Percentiles rank a stretch among this genome's conserved stretches.
Conservation (phyloP, 2,113 vertebrate genomes). For the Corythaeola cristata region DNA sequence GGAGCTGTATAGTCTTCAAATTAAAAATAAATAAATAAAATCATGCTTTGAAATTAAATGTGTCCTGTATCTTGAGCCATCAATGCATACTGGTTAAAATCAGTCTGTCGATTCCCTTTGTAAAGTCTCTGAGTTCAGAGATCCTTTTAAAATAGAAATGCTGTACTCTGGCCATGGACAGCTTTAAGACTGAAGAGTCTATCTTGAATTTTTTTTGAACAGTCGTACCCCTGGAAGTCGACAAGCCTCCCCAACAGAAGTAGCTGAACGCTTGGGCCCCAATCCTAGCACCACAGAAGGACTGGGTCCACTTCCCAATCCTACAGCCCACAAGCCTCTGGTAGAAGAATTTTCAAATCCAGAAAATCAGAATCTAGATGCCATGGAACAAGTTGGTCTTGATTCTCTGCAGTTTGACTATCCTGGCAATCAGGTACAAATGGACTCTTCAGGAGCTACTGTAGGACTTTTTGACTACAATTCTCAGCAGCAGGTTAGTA, state of each 20-base stretch:
- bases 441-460: constrained; percentile 93
- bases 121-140: background rate
- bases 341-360: constrained; percentile 92
- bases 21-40: background rate
- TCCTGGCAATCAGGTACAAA: constrained; percentile 93
- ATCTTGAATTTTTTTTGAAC: constrained; percentile 23
- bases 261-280: constrained; percentile 91
- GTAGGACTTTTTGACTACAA: constrained; percentile 97
- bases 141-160: background rate
- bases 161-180: background rate
- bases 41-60: background rate
- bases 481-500: constrained; percentile 94
- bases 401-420: constrained; percentile 98
- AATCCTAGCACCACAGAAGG: constrained; percentile 86
- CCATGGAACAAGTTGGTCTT: constrained; percentile 93
- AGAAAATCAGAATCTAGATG: constrained; percentile 91
- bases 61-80: background rate
- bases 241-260: constrained; percentile 95
- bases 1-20: background rate
- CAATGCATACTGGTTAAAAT: background rate
- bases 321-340: constrained; percentile 83
- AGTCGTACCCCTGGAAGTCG: constrained; percentile 96
- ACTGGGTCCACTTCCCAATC: constrained; percentile 88
- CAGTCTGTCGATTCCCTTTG: background rate
- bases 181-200: constrained; percentile 30